Percentiles rank a stretch among this genome's conserved stretches.
These are phyloP conservation scores for Fissipunctia ypsillon DNA, from an alignment of 2,888 invertebrate species.

Conservation along the genomic window DNA sequence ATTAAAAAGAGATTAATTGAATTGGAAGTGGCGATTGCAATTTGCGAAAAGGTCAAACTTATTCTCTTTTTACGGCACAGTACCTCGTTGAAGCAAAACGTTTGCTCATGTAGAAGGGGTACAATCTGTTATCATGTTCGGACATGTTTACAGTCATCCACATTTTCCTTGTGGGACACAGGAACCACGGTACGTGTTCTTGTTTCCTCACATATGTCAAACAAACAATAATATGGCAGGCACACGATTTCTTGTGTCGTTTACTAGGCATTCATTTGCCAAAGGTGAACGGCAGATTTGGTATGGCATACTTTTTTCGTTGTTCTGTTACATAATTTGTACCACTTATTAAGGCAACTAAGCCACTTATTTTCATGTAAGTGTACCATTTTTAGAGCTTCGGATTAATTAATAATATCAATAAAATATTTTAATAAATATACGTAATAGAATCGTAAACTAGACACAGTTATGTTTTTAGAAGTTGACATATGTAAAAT, in stretches of 20 bases:
- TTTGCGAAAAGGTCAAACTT: conserved; percentile 3
- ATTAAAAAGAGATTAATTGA: background rate
- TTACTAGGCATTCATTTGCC: conserved; percentile 42
- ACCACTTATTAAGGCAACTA: too few species aligned
- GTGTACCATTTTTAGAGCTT: too few species aligned
- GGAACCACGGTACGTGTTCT: conserved; percentile 27
- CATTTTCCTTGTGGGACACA: conserved; percentile 35
- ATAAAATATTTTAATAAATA: too few species aligned
- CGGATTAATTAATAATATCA: too few species aligned
- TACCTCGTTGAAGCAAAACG: conserved; percentile 18
- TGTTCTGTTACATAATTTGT: too few species aligned
- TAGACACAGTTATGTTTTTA: too few species aligned
- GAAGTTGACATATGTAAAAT: too few species aligned
- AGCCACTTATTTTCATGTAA: too few species aligned
- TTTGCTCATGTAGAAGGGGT: conserved; percentile 14
- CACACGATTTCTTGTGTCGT: conserved; percentile 37
- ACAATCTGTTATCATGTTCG: conserved; percentile 37
- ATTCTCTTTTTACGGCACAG: conserved; percentile 3
- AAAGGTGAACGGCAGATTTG: too few species aligned
- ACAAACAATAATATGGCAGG: conserved; percentile 26
- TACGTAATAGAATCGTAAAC: too few species aligned
- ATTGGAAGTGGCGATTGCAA: conserved; percentile 6
- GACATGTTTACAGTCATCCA: conserved; percentile 32
- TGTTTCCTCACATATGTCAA: conserved; percentile 2
- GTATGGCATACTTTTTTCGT: too few species aligned